phyloP scores from a whole-genome alignment of 2,797 vertebrate genomes.

The Semotilus atromaculatus region DNA sequence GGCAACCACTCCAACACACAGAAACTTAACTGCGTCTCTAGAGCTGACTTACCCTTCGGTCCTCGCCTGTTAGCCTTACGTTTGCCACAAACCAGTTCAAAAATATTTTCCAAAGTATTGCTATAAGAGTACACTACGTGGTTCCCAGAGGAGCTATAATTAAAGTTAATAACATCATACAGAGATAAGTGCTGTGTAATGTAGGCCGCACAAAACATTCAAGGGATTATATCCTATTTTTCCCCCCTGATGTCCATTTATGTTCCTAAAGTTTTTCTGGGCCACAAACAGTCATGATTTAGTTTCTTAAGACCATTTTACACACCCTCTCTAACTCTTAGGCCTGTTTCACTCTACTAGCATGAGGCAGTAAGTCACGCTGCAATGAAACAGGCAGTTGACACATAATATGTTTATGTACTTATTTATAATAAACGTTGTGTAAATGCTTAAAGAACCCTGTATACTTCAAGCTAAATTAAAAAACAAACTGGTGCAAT shows the following conservation, averaged over 20 bases:
- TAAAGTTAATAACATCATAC: not conserved
- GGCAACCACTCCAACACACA: conserved; percentile 16
- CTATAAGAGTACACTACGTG: not conserved
- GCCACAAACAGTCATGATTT: not conserved
- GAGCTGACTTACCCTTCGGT: not conserved
- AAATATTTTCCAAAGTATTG: conserved; percentile 20
- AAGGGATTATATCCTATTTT: not conserved
- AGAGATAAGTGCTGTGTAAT: not conserved
- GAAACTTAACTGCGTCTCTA: not conserved
- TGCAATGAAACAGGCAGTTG: not conserved
- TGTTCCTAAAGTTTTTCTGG: not conserved
- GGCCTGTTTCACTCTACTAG: not conserved
- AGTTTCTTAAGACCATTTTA: not conserved
- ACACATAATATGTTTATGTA: not conserved
- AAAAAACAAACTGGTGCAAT: not conserved
- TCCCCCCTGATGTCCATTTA: not conserved
- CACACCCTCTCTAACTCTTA: not conserved
- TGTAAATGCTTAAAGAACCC: too few species aligned
- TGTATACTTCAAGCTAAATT: not conserved
- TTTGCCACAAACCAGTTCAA: not conserved
- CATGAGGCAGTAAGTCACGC: not conserved
- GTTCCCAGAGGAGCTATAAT: conserved; percentile 18
- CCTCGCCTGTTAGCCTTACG: not conserved
- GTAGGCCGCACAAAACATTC: not conserved
- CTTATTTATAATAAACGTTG: not conserved